A percentile compares a stretch with the other conserved stretches of the same genome.
phyloP scores from a whole-genome alignment of 2,113 vertebrate genomes.

The Tetraodon nigroviridis region DNA sequence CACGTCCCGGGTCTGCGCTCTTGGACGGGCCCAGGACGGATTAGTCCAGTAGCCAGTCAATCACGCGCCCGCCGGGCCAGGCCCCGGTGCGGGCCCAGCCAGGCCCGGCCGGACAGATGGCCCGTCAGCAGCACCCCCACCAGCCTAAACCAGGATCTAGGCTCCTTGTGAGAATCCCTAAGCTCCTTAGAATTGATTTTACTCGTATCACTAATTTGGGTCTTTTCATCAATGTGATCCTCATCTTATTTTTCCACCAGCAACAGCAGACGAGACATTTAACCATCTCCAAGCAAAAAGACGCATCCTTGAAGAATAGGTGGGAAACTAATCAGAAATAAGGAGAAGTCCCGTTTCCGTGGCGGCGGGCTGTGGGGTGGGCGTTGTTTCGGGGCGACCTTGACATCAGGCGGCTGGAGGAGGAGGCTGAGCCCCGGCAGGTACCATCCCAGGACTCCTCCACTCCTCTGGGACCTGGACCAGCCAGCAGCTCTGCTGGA shows the following conservation, averaged over 20 bases:
- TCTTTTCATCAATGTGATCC: constrained; percentile 49
- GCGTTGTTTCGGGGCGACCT: constrained; percentile 55
- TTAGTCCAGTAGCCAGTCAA: constrained; percentile 66
- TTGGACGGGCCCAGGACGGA: constrained; percentile 53
- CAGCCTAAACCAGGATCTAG: constrained; percentile 37
- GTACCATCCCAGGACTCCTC: constrained; percentile 73
- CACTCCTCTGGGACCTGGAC: constrained; percentile 68
- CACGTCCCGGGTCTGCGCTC: background rate
- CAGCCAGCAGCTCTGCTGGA: constrained; percentile 54
- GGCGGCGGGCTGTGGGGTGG: constrained; percentile 49
- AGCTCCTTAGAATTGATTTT: constrained; percentile 72
- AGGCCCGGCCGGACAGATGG: constrained; percentile 72
- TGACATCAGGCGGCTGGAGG: constrained; percentile 29
- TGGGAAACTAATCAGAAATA: no score
- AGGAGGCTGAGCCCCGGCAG: constrained; percentile 65
- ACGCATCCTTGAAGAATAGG: no score
- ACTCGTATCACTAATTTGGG: constrained; percentile 41
- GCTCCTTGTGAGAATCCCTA: constrained; percentile 63
- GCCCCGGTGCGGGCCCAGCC: constrained; percentile 51
- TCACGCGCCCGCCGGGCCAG: constrained; percentile 13
- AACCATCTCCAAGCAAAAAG: no score
- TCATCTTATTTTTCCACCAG: constrained; percentile 11
- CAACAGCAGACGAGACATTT: no score
- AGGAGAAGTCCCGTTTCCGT: background rate
- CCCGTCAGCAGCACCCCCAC: constrained; percentile 54